Percentiles rank a stretch among this genome's conserved stretches.
Conservation (phyloP, 2,113 vertebrate genomes). For the Chionomys nivalis region DNA sequence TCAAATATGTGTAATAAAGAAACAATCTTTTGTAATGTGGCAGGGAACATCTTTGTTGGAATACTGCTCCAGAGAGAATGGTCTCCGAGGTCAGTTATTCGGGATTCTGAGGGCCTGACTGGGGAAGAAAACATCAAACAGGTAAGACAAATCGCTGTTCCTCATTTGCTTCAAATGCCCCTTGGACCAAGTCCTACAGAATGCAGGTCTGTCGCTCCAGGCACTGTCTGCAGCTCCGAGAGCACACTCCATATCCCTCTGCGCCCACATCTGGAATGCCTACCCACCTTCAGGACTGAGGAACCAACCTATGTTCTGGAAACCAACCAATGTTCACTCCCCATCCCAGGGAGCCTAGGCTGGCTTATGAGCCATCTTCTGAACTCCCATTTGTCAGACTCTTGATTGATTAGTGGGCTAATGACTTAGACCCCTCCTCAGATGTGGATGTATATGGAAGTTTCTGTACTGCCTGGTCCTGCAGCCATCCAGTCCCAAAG, state of each 20-base stretch:
- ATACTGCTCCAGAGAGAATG: neutral
- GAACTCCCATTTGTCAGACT: neutral
- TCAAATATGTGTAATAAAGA: neutral
- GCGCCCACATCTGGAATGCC: neutral
- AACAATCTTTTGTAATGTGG: neutral
- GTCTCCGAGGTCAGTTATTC: neutral
- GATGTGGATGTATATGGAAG: neutral
- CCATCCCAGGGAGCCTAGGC: neutral
- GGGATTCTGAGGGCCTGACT: neutral
- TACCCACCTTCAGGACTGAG: neutral
- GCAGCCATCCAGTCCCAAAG: too few species aligned
- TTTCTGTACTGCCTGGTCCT: too few species aligned
- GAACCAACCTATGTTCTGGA: neutral
- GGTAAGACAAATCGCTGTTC: neutral
- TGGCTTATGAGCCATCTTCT: neutral
- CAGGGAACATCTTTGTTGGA: neutral
- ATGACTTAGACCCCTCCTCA: too few species aligned
- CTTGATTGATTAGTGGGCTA: neutral
- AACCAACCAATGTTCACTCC: neutral
- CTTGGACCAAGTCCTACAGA: neutral
- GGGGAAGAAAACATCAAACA: neutral
- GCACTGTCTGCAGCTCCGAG: neutral
- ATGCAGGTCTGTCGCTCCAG: neutral
- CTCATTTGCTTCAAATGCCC: neutral
- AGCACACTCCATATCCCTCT: rapidly evolving